phyloP scores from a whole-genome alignment of 2,113 vertebrate genomes.

The Podarcis raffonei region DNA sequence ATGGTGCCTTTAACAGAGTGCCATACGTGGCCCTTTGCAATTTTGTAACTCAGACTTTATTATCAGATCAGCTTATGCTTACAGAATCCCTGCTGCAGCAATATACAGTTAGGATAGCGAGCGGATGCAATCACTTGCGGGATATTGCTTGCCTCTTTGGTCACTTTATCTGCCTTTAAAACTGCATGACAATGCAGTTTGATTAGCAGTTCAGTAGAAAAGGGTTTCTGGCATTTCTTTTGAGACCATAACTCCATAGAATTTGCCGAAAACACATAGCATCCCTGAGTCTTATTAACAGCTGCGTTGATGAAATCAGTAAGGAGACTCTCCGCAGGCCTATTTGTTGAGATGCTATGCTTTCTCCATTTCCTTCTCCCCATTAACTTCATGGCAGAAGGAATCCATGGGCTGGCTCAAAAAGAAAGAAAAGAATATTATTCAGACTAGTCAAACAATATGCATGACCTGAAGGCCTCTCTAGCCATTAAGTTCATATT shows the following conservation, averaged over 20 bases:
- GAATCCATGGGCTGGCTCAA: not conserved
- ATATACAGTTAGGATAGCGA: not conserved
- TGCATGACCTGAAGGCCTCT: conserved; percentile 28
- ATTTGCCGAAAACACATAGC: conserved; percentile 28
- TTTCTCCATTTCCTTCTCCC: conserved; percentile 32
- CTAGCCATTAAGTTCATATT: conserved; percentile 37
- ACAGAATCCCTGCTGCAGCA: not conserved
- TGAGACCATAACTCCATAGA: conserved; percentile 52
- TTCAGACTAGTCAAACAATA: conserved; percentile 36
- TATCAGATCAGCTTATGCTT: not conserved
- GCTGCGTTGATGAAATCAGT: not conserved
- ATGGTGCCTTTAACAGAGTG: not conserved
- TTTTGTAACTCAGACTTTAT: not conserved
- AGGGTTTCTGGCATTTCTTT: conserved; percentile 46
- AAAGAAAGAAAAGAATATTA: not conserved
- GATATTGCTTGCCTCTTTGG: not conserved
- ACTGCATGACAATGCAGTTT: not conserved
- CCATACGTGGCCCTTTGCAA: not conserved
- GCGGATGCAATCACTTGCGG: not conserved
- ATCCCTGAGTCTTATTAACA: conserved; percentile 40
- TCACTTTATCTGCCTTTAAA: conserved; percentile 6
- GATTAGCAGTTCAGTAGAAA: conserved; percentile 33
- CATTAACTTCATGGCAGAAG: conserved; percentile 18
- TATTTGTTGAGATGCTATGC: conserved; percentile 31
- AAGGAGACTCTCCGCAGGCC: not conserved